These are phyloP conservation scores for Strix aluco DNA, from an alignment of 2,113 vertebrate species.

Conservation along the genomic window DNA sequence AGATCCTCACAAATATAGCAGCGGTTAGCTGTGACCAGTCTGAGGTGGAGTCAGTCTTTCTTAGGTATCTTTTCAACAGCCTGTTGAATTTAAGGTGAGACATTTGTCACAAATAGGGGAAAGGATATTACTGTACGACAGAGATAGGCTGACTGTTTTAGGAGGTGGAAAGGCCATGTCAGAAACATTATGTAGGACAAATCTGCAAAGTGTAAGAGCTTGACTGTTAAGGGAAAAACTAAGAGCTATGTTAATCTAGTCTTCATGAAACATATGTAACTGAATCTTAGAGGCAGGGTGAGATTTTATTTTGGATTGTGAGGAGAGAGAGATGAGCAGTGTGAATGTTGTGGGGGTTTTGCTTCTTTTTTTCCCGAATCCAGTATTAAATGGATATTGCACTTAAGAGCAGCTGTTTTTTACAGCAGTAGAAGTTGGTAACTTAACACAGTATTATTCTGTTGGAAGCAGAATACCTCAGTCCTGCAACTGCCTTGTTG, in stretches of 20 bases:
- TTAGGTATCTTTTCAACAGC: not conserved
- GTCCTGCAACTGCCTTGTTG: not conserved
- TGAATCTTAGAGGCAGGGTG: not conserved
- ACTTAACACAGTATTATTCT: not conserved
- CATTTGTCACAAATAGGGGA: accelerated
- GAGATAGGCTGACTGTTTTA: not conserved
- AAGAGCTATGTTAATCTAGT: accelerated
- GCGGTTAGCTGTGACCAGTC: not conserved
- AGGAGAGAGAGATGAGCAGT: not conserved
- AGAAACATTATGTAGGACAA: not conserved
- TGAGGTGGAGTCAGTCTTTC: not conserved
- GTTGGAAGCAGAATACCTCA: not conserved
- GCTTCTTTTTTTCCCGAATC: not conserved
- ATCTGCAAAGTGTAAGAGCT: not conserved
- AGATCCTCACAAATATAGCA: not conserved
- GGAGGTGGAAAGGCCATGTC: not conserved
- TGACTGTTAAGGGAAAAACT: not conserved
- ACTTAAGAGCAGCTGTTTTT: not conserved
- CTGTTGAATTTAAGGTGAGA: not conserved
- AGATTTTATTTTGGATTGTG: not conserved
- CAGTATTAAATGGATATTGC: not conserved
- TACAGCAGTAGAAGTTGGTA: not conserved
- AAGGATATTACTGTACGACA: not conserved
- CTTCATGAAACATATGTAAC: not conserved
- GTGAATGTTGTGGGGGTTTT: not conserved